These are phyloP conservation scores for Caenorhabditis sp. DNA, from an alignment of 2,888 invertebrate species.

Conservation along the genomic window DNA sequence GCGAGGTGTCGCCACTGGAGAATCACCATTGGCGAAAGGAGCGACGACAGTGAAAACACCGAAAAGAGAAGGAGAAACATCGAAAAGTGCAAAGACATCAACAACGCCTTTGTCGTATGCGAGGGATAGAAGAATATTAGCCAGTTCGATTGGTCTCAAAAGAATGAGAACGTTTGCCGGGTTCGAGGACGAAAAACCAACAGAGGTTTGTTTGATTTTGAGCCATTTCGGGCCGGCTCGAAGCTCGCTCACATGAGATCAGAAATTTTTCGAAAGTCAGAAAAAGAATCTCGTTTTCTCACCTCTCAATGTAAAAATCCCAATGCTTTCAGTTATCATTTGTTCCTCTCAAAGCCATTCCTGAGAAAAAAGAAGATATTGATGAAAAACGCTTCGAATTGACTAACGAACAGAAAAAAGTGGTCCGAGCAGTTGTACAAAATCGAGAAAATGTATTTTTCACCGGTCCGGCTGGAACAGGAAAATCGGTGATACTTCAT, in stretches of 20 bases:
- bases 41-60: background rate
- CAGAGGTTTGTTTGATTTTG: conserved; percentile 3
- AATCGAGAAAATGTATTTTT: conserved; percentile 81
- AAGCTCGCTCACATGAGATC: too few species aligned
- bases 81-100: background rate
- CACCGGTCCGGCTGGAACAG: conserved; percentile 92
- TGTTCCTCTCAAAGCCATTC: conserved; percentile 15
- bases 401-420: conserved; percentile 36
- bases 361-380: background rate
- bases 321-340: conserved; percentile 10
- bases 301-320: too few species aligned
- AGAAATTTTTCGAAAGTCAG: too few species aligned
- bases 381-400: conserved; percentile 19
- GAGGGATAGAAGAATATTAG: conserved; percentile 17
- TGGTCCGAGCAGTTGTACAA: conserved; percentile 33
- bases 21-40: conserved; percentile 24
- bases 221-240: too few species aligned
- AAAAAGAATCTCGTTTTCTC: too few species aligned
- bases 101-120: conserved; percentile 8
- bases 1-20: conserved; percentile 30
- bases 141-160: conserved; percentile 28
- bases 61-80: background rate
- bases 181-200: conserved; percentile 21
- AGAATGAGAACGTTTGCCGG: conserved; percentile 31
- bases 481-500: conserved; percentile 87